Evolutionary conservation across 2,113 vertebrate species (phyloP), one percentile per base, ranked within the genome.

Genomic region (Mixornis gularis): DNA sequence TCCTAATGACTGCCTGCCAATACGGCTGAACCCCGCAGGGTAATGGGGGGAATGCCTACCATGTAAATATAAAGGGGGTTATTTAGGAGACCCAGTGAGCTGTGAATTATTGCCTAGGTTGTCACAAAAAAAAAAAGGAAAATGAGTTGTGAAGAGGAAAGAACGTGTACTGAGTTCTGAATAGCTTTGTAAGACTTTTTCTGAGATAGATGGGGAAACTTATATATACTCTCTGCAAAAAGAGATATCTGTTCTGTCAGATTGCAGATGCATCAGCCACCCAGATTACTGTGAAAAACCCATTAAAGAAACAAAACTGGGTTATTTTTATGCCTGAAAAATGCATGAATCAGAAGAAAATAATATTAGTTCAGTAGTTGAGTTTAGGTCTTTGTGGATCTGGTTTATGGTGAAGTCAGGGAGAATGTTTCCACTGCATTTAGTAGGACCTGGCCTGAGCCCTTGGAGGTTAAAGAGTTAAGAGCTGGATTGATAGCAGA

Each of bases 71-170:
- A 95, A 97, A 96, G 83, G 90, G 77, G 95, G 92, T 92, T 94
- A 94, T 96, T 96, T 97, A 95, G 85, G 95, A 96, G 91, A 94
- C 87, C 94, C 87, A 95, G 85, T 87, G 92, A 96, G 83, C 93
- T 95, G 94, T 92, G 85, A 97, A 95, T 97, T 96, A 96, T 90
- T 96, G 70, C 79, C 89, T 94, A 91, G 58, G 90, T 89, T 97
- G 90, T 95, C 94, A 96, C 58, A 36, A 87, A 93, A 86, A 93
- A 86, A 93, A 44, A 86, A 91, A 91, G 84, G 55, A 93, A 96
- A 97, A 96, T 92, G 55, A 89, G 34, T 95, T 96, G 92, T 90
- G 64, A 96, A 96, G 80, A 91, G 70, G 73, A 69, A 91, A 46
- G 78, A 84, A 97, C 86, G 59, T 95, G 92, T 36, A 8, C 46